A percentile compares a stretch with the other conserved stretches of the same genome.
Conservation (phyloP, 2,888 invertebrate species). For the Rambutsinella grinnellia region DNA sequence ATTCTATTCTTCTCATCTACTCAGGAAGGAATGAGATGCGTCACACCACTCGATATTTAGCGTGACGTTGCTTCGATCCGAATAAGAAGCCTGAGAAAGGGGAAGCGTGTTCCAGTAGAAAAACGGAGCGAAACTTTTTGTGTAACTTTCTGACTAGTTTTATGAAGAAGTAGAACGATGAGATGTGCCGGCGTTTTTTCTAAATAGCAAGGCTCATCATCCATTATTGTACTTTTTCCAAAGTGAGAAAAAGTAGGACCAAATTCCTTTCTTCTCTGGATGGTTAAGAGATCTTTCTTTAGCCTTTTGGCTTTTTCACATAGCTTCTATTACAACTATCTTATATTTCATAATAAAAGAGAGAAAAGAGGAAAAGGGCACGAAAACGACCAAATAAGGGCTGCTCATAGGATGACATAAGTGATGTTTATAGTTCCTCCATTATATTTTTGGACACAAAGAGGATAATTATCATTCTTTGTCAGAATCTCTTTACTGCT, state of each 20-base stretch:
- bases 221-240: constrained; percentile 18
- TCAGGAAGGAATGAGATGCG: background rate
- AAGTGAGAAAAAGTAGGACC: constrained; percentile 46
- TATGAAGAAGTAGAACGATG: constrained; percentile 24
- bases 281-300: background rate
- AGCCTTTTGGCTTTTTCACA: background rate
- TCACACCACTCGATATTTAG: background rate
- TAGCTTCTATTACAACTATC: no score
- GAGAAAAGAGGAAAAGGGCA: no score
- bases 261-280: constrained; percentile 24
- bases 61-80: constrained; percentile 1
- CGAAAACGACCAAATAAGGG: no score
- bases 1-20: background rate
- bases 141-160: constrained; percentile 22
- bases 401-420: background rate
- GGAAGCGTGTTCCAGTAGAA: background rate
- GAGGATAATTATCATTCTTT: constrained; percentile 38
- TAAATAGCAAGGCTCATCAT: no score
- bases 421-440: background rate
- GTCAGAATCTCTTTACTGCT: constrained; percentile 1
- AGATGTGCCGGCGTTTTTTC: no score
- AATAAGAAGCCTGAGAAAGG: background rate
- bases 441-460: constrained; percentile 23
- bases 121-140: constrained; percentile 10
- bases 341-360: no score